These are phyloP conservation scores for Emmelina monodactyla DNA, from an alignment of 2,888 invertebrate species.

Conservation along the genomic window DNA sequence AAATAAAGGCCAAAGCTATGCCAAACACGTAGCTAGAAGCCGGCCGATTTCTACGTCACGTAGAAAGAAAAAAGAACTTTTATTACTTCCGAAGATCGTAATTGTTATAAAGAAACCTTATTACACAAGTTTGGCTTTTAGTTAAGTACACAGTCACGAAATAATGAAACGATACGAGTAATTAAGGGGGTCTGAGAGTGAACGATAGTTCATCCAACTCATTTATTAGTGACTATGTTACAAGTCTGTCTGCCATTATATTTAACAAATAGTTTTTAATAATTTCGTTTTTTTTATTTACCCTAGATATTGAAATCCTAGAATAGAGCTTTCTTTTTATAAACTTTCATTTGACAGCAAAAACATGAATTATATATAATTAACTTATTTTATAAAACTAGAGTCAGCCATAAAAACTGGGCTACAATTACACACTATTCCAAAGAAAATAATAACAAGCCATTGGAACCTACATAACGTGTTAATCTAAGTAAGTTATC, in stretches of 20 bases:
- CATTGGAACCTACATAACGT: conserved; percentile 20
- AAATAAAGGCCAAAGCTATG: conserved; percentile 37
- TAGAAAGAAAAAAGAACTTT: conserved; percentile 52
- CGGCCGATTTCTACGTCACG: conserved; percentile 51
- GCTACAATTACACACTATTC: not conserved
- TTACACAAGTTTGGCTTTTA: conserved; percentile 42
- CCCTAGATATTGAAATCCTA: too few species aligned
- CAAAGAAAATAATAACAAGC: not conserved
- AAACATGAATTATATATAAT: too few species aligned
- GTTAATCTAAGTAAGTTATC: conserved; percentile 34
- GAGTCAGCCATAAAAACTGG: too few species aligned
- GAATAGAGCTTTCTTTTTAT: too few species aligned
- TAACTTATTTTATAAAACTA: too few species aligned
- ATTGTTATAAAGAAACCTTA: conserved; percentile 57
- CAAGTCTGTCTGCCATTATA: too few species aligned
- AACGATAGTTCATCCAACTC: too few species aligned
- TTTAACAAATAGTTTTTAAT: too few species aligned
- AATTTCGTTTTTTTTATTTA: too few species aligned
- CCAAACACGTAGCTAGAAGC: conserved; percentile 46
- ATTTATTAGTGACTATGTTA: too few species aligned
- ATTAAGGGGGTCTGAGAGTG: conserved; percentile 25
- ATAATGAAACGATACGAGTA: too few species aligned
- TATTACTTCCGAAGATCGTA: conserved; percentile 53
- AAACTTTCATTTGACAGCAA: too few species aligned
- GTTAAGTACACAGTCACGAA: conserved; percentile 26